Evolutionary conservation across 1,140 invertebrate genomes (phyloP).

Genomic region (Drosophila tsacasi): DNA sequence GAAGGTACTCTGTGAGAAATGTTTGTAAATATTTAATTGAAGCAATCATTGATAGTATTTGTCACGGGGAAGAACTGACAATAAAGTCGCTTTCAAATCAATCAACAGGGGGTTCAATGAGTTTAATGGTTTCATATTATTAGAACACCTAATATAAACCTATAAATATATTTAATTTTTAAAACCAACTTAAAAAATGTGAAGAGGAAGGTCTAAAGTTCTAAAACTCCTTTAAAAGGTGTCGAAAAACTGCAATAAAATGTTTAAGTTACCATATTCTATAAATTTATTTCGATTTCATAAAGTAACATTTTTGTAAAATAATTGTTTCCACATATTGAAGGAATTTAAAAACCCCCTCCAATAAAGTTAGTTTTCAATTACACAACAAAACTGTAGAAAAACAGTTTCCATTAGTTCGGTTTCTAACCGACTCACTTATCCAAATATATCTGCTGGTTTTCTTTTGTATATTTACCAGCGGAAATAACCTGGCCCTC

Average conservation of each 20-base stretch:
- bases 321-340: background rate
- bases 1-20: conserved; percentile 7
- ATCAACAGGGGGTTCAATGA: background rate
- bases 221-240: background rate
- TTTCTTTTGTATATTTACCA: background rate
- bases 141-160: no score
- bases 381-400: background rate
- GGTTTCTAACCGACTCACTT: background rate
- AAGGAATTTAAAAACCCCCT: background rate
- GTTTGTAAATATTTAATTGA: background rate
- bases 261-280: background rate
- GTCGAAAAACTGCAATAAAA: background rate
- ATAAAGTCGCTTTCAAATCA: background rate
- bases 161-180: background rate
- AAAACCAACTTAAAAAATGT: background rate
- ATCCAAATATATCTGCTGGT: background rate
- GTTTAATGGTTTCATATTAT: no score
- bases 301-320: background rate
- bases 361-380: background rate
- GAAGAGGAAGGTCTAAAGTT: background rate
- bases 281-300: background rate
- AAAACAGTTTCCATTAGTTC: background rate
- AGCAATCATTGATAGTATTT: background rate
- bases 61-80: background rate
- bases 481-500: background rate